Conservation (phyloP, 2,113 vertebrate species). For the Leuciscus idus region DNA sequence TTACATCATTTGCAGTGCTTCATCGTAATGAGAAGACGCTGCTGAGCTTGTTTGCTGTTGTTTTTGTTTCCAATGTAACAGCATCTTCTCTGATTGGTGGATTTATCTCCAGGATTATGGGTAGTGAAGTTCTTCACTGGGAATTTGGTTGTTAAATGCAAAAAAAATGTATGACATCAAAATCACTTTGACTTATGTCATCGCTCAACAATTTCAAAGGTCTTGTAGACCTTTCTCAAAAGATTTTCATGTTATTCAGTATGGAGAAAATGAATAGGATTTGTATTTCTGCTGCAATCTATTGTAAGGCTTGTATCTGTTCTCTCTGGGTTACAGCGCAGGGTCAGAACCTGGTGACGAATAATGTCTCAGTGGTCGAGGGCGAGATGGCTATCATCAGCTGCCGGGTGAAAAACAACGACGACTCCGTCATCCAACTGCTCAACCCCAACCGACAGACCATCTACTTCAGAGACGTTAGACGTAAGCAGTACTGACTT, state of each 20-base stretch:
- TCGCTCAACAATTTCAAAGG: neutral
- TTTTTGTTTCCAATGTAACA: neutral
- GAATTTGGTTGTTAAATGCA: neutral
- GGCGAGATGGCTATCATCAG: conserved; percentile 81
- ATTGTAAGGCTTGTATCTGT: conserved; percentile 64
- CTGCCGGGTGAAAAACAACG: conserved; percentile 86
- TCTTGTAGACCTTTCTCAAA: neutral
- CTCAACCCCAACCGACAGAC: conserved; percentile 97
- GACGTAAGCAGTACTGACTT: conserved; percentile 81
- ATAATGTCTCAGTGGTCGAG: conserved; percentile 81
- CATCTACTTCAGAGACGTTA: conserved; percentile 90
- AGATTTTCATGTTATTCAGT: neutral
- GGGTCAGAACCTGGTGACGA: conserved; percentile 93
- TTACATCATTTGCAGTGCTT: neutral
- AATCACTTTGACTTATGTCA: neutral
- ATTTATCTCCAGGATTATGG: neutral
- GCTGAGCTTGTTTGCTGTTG: neutral
- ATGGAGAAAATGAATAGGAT: neutral
- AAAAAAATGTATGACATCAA: neutral
- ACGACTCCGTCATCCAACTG: conserved; percentile 98
- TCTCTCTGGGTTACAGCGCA: conserved; percentile 62
- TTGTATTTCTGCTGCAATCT: neutral
- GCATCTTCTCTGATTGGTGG: neutral
- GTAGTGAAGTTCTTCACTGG: neutral
- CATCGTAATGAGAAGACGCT: neutral